Base-by-base conservation (phyloP, 2,888 invertebrate species). In the Chaetogeoica ovagalla region DNA sequence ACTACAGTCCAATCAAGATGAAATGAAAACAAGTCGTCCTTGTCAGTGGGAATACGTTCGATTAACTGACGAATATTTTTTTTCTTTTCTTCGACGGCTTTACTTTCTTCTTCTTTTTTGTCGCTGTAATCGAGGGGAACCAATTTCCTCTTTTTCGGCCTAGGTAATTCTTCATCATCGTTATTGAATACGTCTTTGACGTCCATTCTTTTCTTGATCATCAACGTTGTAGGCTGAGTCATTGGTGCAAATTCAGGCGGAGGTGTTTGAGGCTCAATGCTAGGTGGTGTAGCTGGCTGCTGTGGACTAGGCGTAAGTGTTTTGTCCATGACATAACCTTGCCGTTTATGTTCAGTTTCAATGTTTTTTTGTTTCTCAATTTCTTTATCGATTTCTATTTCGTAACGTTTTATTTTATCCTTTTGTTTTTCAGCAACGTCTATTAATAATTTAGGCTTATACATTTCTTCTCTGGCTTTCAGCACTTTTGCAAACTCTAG, bases 31-130 rank as follows among this genome's bases (percentile, higher is more conserved):
- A 99, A 90, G 85, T 96, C 96, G 83, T 94, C 95, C 88, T 98
- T 98, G 86, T 94, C 96, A 13, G 98, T 98, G 82, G 99, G 99
- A 86, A 99, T 99, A 88, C 95, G 94, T 87, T 98, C 98, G 85
- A 99, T 99, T 84, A 99, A 91, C 83, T 94, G 94, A 89, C 98
- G 98, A 84, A 98, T 97, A 87, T 96, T 93, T 85, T 95, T 94
- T 81, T 97, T 90, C 87, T 98, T 98, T 87, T 99, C 99, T 87
- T 99, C 98, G 82, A 93, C 93, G 77, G 91, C 90, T 86, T 91
- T 91, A 55, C 89, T 87, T 82, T 88, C 89, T 86, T 92, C 91
- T 85, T 92, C 89, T 85, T 90, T 88, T 86, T 89, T 87, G 81
- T 65, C 82, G 17, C 74, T 82, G 84, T 85, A 85, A 92, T 92